Conservation (phyloP, 2,888 invertebrate genomes). For the Megamerina dolium region DNA sequence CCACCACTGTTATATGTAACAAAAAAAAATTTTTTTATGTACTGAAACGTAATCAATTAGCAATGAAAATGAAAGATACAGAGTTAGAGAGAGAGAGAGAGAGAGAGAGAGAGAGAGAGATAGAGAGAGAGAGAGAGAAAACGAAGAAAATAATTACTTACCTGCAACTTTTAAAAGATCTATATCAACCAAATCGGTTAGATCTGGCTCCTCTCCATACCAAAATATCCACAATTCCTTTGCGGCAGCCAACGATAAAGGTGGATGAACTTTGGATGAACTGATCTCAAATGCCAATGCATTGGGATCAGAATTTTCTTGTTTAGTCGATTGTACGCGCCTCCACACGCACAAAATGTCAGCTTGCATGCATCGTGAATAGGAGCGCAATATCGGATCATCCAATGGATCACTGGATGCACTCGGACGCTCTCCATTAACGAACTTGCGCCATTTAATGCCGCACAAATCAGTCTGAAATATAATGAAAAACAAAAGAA, state of each 20-base stretch:
- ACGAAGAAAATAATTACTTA: no score
- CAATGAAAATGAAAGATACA: no score
- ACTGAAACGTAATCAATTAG: no score
- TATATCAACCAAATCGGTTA: conserved; percentile 74
- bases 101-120: no score
- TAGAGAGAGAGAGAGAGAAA: no score
- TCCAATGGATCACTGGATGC: conserved; percentile 65
- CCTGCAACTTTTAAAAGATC: conserved; percentile 79
- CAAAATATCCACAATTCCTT: conserved; percentile 99
- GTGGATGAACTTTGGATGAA: conserved; percentile 59
- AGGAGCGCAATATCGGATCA: conserved; percentile 86
- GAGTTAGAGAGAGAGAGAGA: no score
- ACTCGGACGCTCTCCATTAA: conserved; percentile 66
- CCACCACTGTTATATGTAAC: no score
- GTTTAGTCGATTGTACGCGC: conserved; percentile 64
- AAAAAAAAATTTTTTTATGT: no score
- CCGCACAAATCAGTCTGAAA: conserved; percentile 95
- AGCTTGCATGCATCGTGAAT: conserved; percentile 83
- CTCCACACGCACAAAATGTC: conserved; percentile 99
- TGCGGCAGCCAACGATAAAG: conserved; percentile 76
- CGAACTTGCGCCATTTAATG: conserved; percentile 95
- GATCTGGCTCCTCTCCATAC: conserved; percentile 96
- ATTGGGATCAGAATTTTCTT: conserved; percentile 51
- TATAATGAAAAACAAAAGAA: conserved; percentile 1
- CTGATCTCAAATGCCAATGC: conserved; percentile 51